Evolutionary conservation across 2,888 invertebrate genomes (phyloP).

Genomic region (Mellilla xanthometata): DNA sequence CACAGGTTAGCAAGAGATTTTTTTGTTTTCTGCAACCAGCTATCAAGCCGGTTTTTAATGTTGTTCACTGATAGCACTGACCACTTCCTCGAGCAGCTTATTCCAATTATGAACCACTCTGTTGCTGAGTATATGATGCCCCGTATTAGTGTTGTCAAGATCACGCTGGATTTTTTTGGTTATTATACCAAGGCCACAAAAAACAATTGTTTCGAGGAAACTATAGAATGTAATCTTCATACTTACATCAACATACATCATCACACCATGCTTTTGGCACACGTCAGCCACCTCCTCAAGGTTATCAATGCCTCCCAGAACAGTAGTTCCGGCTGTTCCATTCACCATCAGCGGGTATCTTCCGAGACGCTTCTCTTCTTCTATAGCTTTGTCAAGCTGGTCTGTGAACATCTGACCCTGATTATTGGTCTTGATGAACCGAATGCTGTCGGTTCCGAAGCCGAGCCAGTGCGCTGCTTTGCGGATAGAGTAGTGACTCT

Average conservation of each 20-base stretch:
- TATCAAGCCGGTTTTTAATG: too few relatives aligned
- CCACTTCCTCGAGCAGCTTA: too few relatives aligned
- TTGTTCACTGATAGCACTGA: too few relatives aligned
- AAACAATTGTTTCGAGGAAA: too few relatives aligned
- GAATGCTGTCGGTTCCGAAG: constrained; percentile 88
- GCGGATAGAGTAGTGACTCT: constrained; percentile 91
- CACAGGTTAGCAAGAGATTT: too few relatives aligned
- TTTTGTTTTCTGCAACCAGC: too few relatives aligned
- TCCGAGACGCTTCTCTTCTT: constrained; percentile 64
- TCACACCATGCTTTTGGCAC: constrained; percentile 86
- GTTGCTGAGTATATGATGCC: too few relatives aligned
- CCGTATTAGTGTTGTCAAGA: too few relatives aligned
- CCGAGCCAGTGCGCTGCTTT: constrained; percentile 93
- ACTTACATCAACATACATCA: constrained; percentile 93
- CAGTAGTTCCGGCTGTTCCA: constrained; percentile 91
- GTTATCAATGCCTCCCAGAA: constrained; percentile 92
- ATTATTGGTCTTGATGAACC: constrained; percentile 85
- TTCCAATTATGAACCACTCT: too few relatives aligned
- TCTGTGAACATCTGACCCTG: constrained; percentile 85
- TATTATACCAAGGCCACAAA: too few relatives aligned
- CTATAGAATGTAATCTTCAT: constrained; percentile 2
- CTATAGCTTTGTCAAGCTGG: constrained; percentile 83
- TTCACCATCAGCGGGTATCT: constrained; percentile 87
- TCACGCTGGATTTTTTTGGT: too few relatives aligned
- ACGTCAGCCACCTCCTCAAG: constrained; percentile 85